A percentile compares a stretch with the other conserved stretches of the same genome.
Conservation (phyloP, 1,140 invertebrate genomes). For the Gryllus bimaculatus region DNA sequence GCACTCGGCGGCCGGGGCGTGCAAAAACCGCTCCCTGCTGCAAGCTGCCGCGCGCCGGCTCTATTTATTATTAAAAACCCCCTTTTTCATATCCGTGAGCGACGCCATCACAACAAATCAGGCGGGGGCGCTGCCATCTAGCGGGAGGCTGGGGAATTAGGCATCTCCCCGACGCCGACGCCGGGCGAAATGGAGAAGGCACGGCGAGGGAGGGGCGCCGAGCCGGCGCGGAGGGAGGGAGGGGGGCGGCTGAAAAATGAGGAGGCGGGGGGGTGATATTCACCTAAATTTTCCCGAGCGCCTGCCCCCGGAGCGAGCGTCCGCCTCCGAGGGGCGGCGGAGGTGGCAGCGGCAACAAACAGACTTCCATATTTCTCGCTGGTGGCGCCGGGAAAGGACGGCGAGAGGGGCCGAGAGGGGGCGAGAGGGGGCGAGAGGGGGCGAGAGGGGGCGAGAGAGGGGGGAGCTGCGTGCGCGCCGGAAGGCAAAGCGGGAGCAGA, state of each 20-base stretch:
- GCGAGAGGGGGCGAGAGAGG: too few species aligned
- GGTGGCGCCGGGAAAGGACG: too few species aligned
- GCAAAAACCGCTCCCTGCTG: background rate
- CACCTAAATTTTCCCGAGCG: background rate
- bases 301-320: too few species aligned
- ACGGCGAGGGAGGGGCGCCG: background rate
- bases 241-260: background rate
- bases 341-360: background rate
- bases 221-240: background rate
- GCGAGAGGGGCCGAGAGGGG: too few species aligned
- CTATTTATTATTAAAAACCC: slow-evolving; percentile 6
- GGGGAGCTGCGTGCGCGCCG: background rate
- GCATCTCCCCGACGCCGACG: background rate
- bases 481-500: background rate
- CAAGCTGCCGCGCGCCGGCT: background rate
- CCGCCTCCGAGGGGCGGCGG: background rate
- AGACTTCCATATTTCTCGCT: background rate
- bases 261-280: background rate
- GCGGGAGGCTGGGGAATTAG: background rate
- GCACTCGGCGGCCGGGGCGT: background rate
- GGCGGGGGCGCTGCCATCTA: background rate
- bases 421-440: too few species aligned
- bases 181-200: background rate
- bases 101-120: background rate
- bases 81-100: slow-evolving; percentile 3